Conservation (phyloP, 2,113 vertebrate genomes). For the Scatophagus argus region DNA sequence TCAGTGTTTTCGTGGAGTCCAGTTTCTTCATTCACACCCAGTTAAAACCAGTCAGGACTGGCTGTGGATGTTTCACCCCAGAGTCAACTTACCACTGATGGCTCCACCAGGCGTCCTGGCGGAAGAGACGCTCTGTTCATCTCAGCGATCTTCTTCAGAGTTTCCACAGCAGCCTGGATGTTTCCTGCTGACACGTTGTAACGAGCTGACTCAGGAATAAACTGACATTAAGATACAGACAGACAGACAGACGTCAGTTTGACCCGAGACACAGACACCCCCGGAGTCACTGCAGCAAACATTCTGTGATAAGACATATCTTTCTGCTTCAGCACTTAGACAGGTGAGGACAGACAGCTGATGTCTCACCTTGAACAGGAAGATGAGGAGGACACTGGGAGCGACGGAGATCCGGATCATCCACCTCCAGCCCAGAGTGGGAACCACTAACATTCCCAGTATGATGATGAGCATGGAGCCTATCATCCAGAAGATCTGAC, state of each 20-base stretch:
- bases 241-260: background rate
- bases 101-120: constrained; percentile 86
- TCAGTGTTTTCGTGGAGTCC: background rate
- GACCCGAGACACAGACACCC: no score
- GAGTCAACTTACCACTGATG: constrained; percentile 73
- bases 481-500: constrained; percentile 93
- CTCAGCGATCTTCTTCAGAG: constrained; percentile 86
- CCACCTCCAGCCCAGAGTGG: constrained; percentile 94
- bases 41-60: no score
- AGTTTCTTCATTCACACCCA: no score
- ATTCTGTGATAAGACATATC: no score
- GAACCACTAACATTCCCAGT: constrained; percentile 90
- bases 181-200: constrained; percentile 91
- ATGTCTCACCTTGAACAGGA: constrained; percentile 89
- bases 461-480: constrained; percentile 94
- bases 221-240: constrained; percentile 75
- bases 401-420: constrained; percentile 91
- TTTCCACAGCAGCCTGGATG: constrained; percentile 80
- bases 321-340: no score
- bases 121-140: constrained; percentile 87
- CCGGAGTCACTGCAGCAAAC: background rate
- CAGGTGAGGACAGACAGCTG: background rate
- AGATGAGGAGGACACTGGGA: constrained; percentile 89
- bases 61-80: background rate
- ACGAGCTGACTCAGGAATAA: constrained; percentile 94